These are phyloP conservation scores for Anoplius nigerrimus DNA, from an alignment of 2,888 invertebrate species.

Conservation along the genomic window DNA sequence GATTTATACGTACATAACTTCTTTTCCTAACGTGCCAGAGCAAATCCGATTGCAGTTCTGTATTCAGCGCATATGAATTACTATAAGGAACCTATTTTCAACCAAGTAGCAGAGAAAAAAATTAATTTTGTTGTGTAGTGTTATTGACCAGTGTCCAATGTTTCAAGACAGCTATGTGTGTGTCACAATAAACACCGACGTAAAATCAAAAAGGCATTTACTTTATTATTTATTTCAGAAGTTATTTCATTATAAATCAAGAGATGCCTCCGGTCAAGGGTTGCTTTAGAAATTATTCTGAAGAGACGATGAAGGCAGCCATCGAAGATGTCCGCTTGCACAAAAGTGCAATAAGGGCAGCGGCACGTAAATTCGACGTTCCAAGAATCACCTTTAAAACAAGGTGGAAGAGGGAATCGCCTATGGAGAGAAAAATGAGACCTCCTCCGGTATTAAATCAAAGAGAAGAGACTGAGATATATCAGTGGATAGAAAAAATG, in stretches of 20 bases:
- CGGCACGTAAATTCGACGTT: constrained; percentile 23
- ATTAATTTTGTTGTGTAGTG: too few species aligned
- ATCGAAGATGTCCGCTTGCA: constrained; percentile 1
- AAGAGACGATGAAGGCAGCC: constrained; percentile 6
- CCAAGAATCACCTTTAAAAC: constrained; percentile 39
- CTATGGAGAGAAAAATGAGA: constrained; percentile 42
- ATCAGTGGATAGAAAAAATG: constrained; percentile 53
- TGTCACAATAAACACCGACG: constrained; percentile 1
- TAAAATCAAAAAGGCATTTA: not conserved
- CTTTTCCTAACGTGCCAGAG: too few species aligned
- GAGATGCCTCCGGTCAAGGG: not conserved
- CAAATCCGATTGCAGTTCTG: too few species aligned
- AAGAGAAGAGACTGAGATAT: constrained; percentile 36
- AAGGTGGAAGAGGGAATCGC: constrained; percentile 41
- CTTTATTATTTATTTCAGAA: constrained; percentile 1
- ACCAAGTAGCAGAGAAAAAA: too few species aligned
- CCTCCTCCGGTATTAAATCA: constrained; percentile 20
- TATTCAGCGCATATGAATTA: too few species aligned
- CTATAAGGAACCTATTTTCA: too few species aligned
- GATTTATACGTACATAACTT: too few species aligned
- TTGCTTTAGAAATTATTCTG: too few species aligned
- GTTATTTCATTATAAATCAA: not conserved
- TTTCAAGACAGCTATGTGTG: too few species aligned
- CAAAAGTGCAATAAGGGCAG: not conserved
- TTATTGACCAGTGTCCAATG: constrained; percentile 7